Base-by-base conservation (phyloP, 2,113 vertebrate species). In the Apus apus region DNA sequence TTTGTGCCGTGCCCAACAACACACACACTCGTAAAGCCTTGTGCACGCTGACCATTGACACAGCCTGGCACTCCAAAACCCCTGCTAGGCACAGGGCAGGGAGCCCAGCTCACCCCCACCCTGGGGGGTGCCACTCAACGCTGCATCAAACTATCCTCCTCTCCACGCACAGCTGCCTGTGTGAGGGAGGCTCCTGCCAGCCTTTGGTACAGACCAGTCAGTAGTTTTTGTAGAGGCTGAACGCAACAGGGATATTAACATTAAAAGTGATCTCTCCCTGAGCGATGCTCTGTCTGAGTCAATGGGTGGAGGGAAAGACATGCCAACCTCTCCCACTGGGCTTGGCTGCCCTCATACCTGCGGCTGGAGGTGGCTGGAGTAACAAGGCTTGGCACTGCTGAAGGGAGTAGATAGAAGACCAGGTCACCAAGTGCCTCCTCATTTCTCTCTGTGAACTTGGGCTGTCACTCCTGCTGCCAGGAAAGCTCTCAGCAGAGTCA, bases 221-320 rank as follows among this genome's bases (percentile, higher is more conserved):
- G 83, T 94, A 92, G 93, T 78, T 86, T 95, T 86, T 85, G 76
- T 94, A 94, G 96, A 87, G 50, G 96, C 93, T 92, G 90, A 94
- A 87, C 0, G 53, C 85, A 90, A 81, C 7, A 0, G 86, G 80
- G 76, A 78, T 92, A 50, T 86, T 72, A 57, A 87, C 70, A 97
- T 96, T 97, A 97, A 97, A 97, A 78, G 50, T 38, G 56, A 83
- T 80, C 86, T 93, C 46, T 84, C 90, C 92, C 92, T 57, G 72
- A 86, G 48, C 0, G 0, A 56, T 46, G 51, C 20, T 11, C 30
- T 85, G 56, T 83, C 54, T 71, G 56, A 40, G 34, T 94, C 56
- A 60, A 22, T 15, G 60, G n/a, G n/a, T 46, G 30, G 8, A 34
- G 62, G 65, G 57, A 66, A 71, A 36, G 51, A 13, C 0, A 0